These are phyloP conservation scores for Chiloscyllium plagiosum DNA, from an alignment of 2,113 vertebrate genomes.

Conservation along the genomic window DNA sequence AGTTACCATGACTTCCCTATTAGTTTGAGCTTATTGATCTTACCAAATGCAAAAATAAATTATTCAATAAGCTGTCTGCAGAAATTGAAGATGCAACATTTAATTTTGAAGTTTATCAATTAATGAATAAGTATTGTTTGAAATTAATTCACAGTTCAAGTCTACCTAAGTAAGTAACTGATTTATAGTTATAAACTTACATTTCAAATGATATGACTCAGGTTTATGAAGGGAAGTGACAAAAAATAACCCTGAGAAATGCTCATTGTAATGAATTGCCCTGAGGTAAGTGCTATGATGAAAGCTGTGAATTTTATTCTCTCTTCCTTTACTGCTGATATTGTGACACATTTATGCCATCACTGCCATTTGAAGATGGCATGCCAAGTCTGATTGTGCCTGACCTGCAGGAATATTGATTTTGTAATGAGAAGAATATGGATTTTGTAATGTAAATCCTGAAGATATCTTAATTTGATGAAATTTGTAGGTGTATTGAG, in stretches of 20 bases:
- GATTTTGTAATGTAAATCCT: neutral
- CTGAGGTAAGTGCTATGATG: neutral
- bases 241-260: neutral
- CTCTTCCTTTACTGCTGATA: neutral
- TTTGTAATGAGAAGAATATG: constrained; percentile 24
- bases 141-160: neutral
- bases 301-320: neutral
- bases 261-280: neutral
- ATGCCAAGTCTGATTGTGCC: neutral
- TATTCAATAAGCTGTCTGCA: neutral
- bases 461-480: neutral
- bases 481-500: neutral
- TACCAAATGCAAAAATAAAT: neutral
- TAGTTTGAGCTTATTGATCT: neutral
- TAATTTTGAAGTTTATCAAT: neutral
- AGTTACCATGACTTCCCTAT: neutral
- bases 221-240: neutral
- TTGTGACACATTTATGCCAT: neutral
- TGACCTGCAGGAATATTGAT: neutral
- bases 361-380: neutral
- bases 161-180: neutral
- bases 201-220: neutral
- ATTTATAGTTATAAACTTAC: neutral
- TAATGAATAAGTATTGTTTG: neutral
- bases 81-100: neutral